These are phyloP conservation scores for Aquatica leii DNA, from an alignment of 2,888 invertebrate genomes.

Conservation along the genomic window DNA sequence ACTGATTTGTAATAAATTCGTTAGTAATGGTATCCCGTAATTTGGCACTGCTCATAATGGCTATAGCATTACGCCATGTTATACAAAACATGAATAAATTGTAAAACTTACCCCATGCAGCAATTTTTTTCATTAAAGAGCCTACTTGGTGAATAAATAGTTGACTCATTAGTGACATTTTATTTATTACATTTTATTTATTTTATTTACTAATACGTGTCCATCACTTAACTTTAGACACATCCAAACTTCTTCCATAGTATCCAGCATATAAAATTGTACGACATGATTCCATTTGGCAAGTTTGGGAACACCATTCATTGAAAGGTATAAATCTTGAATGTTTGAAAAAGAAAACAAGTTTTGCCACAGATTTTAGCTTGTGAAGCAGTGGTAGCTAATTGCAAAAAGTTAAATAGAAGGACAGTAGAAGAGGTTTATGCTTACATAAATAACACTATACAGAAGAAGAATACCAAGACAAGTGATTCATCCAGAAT, in stretches of 20 bases:
- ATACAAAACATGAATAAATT: not conserved
- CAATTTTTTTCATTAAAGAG: not conserved
- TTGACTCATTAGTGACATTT: not conserved
- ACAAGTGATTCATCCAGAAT: too few relatives aligned
- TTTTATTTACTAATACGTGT: not conserved
- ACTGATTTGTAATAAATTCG: too few relatives aligned
- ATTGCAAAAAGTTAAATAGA: too few relatives aligned
- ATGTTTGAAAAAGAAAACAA: too few relatives aligned
- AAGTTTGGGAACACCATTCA: conserved; percentile 8
- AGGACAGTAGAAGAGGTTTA: too few relatives aligned
- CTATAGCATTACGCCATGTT: too few relatives aligned
- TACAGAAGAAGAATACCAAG: too few relatives aligned
- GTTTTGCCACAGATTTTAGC: too few relatives aligned
- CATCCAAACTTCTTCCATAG: not conserved
- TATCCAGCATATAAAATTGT: conserved; percentile 24
- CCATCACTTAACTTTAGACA: not conserved
- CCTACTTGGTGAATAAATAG: not conserved
- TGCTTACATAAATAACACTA: too few relatives aligned
- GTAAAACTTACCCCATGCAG: not conserved
- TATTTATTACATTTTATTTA: conserved; percentile 2
- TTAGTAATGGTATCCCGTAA: too few relatives aligned
- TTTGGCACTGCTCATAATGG: too few relatives aligned
- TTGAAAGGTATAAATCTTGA: not conserved
- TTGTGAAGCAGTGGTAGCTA: too few relatives aligned
- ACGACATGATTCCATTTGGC: conserved; percentile 23